Base-by-base conservation (phyloP, 1,140 invertebrate species). In the Vanessa tameamea region DNA sequence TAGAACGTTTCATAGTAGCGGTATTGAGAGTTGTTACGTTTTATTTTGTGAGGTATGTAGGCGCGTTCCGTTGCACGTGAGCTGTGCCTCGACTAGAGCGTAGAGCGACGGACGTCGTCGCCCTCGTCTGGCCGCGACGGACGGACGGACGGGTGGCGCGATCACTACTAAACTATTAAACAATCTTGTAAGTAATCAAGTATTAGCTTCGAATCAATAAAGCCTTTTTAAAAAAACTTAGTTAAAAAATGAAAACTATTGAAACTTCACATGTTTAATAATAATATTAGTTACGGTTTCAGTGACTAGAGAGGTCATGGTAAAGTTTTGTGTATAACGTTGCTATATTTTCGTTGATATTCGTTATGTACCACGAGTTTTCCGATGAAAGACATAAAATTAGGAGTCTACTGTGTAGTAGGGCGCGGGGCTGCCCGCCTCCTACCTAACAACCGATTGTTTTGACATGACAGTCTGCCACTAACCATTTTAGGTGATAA, bases 201-300 rank as follows among this genome's bases (percentile, higher is more conserved):
- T 91, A 91, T 92, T 91, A 92, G 91, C 91, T 92, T 92, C 85
- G 87, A 90, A 89, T 90, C 87, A 86, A 91, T 90, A 91, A 92
- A 91, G 86, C 87, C 90, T 89, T 92, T 91, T 88, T 88, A 86
- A 92, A 88, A 91, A 90, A 87, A 85, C 75, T 87, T 92, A 90
- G 88, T 91, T 92, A 89, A 89, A 84, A 86, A 87, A 86, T 87
- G 82, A 87, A 80, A 89, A 85, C 82, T 91, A 90, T 91, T 89
- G 85, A 91, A 87, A 87, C 73, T 89, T 91, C 87, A 91, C 88
- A 88, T 87, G 86, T 90, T 91, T 87, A 88, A 84, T 84, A 83
- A 81, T 83, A 85, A 86, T 84, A 87, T 88, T 90, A 90, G 87
- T 90, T 90, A 87, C 85, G 84, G 85, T 90, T 88, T 87, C 89